Conservation (phyloP, 2,888 invertebrate species). For the Abrostola triplasia region DNA sequence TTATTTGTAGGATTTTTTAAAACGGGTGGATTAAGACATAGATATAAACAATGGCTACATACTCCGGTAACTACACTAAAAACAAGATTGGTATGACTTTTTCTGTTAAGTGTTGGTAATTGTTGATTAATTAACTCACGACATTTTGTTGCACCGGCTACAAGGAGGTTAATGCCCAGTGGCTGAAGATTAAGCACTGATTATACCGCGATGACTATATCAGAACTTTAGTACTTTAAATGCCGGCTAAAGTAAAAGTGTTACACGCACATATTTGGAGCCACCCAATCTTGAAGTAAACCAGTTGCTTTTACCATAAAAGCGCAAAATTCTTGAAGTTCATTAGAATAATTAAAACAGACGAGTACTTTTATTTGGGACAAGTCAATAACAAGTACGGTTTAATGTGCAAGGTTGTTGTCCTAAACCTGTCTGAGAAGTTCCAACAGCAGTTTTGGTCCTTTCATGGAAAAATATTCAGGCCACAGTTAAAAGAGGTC, state of each 20-base stretch:
- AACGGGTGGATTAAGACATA: too few relatives aligned
- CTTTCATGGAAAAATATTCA: constrained; percentile 50
- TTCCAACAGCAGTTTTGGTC: constrained; percentile 47
- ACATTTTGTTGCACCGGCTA: not conserved
- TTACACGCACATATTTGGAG: constrained; percentile 24
- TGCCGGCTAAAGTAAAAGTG: constrained; percentile 17
- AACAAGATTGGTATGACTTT: too few relatives aligned
- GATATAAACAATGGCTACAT: too few relatives aligned
- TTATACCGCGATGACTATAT: not conserved
- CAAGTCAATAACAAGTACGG: constrained; percentile 43
- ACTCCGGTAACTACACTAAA: too few relatives aligned
- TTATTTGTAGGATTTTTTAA: too few relatives aligned
- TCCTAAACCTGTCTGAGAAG: constrained; percentile 35
- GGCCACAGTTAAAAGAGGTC: constrained; percentile 52
- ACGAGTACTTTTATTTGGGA: constrained; percentile 37
- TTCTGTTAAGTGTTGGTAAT: not conserved
- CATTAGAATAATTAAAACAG: constrained; percentile 46
- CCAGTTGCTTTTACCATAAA: constrained; percentile 33
- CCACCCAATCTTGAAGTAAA: constrained; percentile 8
- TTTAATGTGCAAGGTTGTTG: constrained; percentile 35
- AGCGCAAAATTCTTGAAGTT: constrained; percentile 19
- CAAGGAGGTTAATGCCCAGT: not conserved
- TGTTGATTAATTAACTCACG: not conserved
- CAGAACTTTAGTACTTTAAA: not conserved
- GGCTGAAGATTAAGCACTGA: not conserved